A percentile compares a stretch with the other conserved stretches of the same genome.
Conservation (phyloP, 2,797 vertebrate species). For the Lepidocolaptes lacrymiger region DNA sequence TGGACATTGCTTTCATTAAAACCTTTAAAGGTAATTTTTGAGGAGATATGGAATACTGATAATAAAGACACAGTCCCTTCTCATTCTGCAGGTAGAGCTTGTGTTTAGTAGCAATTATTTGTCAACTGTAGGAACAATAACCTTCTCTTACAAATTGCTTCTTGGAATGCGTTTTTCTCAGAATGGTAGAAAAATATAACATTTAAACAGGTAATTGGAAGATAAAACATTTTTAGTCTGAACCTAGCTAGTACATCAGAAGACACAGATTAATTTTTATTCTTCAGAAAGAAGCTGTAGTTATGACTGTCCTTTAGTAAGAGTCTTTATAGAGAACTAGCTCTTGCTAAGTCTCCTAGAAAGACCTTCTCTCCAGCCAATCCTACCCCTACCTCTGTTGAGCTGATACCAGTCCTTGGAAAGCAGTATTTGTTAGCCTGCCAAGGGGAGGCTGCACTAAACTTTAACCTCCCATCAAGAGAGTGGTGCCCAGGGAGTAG, state of each 20-base stretch:
- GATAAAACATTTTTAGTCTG: background rate
- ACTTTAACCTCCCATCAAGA: slow-evolving; percentile 20
- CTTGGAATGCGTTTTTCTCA: background rate
- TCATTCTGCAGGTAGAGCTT: background rate
- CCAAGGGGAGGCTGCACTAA: background rate
- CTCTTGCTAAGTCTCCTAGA: background rate
- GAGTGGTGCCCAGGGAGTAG: background rate
- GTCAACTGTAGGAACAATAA: background rate
- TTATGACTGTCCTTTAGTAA: background rate
- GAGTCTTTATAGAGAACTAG: background rate
- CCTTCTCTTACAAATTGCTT: background rate
- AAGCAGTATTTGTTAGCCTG: background rate
- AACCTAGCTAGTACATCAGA: background rate
- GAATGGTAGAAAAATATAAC: background rate
- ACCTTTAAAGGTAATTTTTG: background rate
- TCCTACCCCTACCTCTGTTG: background rate
- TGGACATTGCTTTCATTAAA: background rate
- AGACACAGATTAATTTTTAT: background rate
- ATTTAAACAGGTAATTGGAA: background rate
- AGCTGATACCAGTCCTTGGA: background rate
- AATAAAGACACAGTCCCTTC: background rate
- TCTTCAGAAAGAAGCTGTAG: background rate
- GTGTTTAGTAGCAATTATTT: background rate
- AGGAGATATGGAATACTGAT: background rate
- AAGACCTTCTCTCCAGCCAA: background rate